Evolutionary conservation across 2,113 vertebrate species (phyloP).

Genomic region (Gulo gulo): DNA sequence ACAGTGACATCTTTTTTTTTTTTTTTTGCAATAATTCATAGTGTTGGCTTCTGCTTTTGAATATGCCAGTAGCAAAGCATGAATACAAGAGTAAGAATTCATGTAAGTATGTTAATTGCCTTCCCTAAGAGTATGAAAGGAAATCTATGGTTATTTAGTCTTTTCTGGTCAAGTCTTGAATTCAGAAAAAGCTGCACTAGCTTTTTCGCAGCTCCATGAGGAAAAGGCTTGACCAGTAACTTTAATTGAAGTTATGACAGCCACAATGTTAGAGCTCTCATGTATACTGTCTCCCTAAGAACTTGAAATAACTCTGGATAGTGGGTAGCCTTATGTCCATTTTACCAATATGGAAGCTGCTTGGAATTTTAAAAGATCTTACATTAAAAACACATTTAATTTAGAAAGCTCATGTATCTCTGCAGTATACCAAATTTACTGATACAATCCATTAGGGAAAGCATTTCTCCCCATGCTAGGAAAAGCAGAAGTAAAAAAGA

Average conservation of each 20-base stretch:
- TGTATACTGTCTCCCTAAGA: neutral
- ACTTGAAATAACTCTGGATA: neutral
- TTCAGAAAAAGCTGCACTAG: neutral
- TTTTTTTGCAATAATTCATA: neutral
- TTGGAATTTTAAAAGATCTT: neutral
- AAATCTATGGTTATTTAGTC: neutral
- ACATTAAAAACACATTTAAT: neutral
- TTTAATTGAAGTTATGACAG: neutral
- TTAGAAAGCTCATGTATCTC: neutral
- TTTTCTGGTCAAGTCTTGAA: slow-evolving; percentile 27
- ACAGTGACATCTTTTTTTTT: slow-evolving; percentile 8
- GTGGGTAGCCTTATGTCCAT: neutral
- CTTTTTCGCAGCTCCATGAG: neutral
- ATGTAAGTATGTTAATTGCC: slow-evolving; percentile 56
- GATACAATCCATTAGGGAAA: neutral
- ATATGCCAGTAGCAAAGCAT: slow-evolving; percentile 35
- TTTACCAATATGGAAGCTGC: neutral
- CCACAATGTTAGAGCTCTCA: neutral
- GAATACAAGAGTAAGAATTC: slow-evolving; percentile 39
- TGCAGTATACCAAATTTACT: neutral
- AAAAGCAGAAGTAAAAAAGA: neutral
- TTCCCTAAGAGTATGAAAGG: slow-evolving; percentile 10
- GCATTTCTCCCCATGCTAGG: neutral
- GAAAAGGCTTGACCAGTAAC: neutral
- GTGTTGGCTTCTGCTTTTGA: slow-evolving; percentile 52